Conservation (phyloP, 1,140 invertebrate genomes). For the Nasonia vitripennis region DNA sequence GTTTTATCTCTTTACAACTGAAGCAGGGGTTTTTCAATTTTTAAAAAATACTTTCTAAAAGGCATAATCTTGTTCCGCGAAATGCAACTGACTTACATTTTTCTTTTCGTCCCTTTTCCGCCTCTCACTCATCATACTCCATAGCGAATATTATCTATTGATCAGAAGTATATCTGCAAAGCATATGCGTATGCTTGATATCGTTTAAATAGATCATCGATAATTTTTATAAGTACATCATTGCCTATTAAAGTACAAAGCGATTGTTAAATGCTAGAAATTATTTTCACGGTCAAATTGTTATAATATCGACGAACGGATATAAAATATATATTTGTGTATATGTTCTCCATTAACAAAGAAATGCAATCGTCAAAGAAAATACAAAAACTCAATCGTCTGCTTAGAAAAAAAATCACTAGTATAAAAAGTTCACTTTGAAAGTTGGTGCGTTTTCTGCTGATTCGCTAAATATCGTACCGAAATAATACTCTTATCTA, state of each 20-base stretch:
- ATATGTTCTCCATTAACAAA: not conserved
- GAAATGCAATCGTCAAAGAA: not conserved
- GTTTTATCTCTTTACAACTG: not conserved
- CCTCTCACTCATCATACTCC: not conserved
- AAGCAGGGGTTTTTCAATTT: constrained; percentile 15
- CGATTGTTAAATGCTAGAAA: constrained; percentile 29
- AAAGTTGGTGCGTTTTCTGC: constrained; percentile 20
- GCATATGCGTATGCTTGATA: constrained; percentile 15
- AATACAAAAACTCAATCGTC: not conserved
- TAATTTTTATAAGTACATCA: constrained; percentile 48
- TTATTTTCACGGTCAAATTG: constrained; percentile 3
- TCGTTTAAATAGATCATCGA: constrained; percentile 26
- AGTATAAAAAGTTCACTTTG: not conserved
- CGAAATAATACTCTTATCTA: constrained; percentile 24
- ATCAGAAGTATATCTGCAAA: constrained; percentile 29
- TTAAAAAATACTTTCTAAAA: constrained; percentile 44
- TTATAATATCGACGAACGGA: constrained; percentile 1
- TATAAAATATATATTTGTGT: not conserved
- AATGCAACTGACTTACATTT: constrained; percentile 26
- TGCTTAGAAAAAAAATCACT: not conserved
- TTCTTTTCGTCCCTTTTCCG: not conserved
- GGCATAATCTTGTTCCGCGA: constrained; percentile 32
- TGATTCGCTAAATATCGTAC: not conserved
- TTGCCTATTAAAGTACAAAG: constrained; percentile 50
- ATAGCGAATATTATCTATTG: not conserved